Base-by-base conservation (phyloP, 2,888 invertebrate species). In the Sturmia bella region DNA sequence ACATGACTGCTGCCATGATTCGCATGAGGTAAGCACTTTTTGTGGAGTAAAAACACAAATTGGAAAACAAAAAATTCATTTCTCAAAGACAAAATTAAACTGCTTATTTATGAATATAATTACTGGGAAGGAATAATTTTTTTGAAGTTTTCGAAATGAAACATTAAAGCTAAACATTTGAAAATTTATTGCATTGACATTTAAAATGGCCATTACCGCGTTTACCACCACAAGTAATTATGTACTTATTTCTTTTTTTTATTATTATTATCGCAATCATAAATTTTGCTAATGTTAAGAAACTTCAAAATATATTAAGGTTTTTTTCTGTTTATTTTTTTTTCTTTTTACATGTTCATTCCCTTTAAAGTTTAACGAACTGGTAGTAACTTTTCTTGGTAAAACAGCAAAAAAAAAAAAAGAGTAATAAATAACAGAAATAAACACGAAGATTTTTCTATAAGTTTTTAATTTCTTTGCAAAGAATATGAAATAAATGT, bases 121-220 rank as follows among this genome's bases (percentile, higher is more conserved):
- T 48, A 37, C 54, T 54, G 24, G 32, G 32, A 32, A 9, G 43
- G n/a, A 59, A 1, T n/a, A 15, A 24, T 50, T 24, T 50, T 24
- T 57, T 32, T 2, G 2, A n/a, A 39, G 24, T 39, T 50, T 64
- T 27, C 37, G 27, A 19, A 27, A 15, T 27, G 27, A 37, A 19
- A 48, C 19, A 9, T 19, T 21, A 7, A 66, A 63, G 17, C 21
- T 24, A 24, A 41, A 48, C 17, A 39, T 56, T 45, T 63, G 19
- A 19, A 56, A 70, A 72, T 64, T 78, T 66, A 78, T 78, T 72
- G 41, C 66, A 57, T 43, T 72, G 78, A 72, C 78, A 72, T 72
- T 78, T 72, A 52, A 59, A 72, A 66, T 24, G 41, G 9, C 56
- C 64, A 70, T 43, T 57, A 43, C 41, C 39, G 63, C 32, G 24